Evolutionary conservation across 2,113 vertebrate genomes (phyloP).

Genomic region (Platycercus adscitus): DNA sequence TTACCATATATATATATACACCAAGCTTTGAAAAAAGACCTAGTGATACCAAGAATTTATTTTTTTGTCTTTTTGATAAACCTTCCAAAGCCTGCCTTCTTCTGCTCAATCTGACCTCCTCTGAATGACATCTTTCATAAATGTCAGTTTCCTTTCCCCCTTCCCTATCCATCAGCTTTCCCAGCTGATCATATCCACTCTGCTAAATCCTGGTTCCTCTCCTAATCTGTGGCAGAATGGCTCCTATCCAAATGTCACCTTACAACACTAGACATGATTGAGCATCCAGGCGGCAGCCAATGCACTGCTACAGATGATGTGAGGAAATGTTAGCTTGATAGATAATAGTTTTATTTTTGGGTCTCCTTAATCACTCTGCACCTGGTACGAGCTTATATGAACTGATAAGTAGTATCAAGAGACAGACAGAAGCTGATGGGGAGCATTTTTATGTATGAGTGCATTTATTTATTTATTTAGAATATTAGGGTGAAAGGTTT

Average conservation of each 20-base stretch:
- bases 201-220: neutral
- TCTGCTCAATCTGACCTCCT: neutral
- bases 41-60: neutral
- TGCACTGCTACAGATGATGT: neutral
- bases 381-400: conserved; percentile 42
- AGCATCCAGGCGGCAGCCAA: neutral
- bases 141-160: neutral
- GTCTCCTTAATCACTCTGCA: conserved; percentile 29
- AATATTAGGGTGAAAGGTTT: neutral
- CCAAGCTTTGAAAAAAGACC: neutral
- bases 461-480: neutral
- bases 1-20: conserved; percentile 19
- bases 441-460: neutral
- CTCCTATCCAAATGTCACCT: neutral
- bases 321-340: conserved; percentile 37
- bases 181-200: neutral
- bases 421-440: conserved; percentile 2
- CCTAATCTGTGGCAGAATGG: neutral
- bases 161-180: neutral
- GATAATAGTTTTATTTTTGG: conserved; percentile 49
- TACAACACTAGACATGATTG: neutral
- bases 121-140: neutral
- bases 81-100: neutral
- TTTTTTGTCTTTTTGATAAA: neutral
- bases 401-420: conserved; percentile 46